Evolutionary conservation across 1,140 invertebrate genomes (phyloP).

Genomic region (Megathymus violae): DNA sequence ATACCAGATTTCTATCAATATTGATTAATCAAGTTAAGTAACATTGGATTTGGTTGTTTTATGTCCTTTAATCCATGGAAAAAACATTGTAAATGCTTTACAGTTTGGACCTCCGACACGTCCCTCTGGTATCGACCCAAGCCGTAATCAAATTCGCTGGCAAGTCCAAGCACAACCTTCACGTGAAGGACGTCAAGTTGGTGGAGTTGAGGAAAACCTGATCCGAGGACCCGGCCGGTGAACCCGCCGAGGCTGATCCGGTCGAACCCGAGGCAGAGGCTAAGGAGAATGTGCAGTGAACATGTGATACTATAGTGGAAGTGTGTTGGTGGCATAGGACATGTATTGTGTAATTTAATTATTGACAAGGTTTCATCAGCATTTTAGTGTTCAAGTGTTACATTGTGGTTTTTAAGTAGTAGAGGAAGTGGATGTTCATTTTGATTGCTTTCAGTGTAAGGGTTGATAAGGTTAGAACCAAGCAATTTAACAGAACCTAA

Average conservation of each 20-base stretch:
- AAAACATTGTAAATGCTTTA: slow-evolving; percentile 12
- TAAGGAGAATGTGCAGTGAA: slow-evolving; percentile 27
- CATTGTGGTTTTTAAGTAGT: too few relatives aligned
- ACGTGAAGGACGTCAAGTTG: slow-evolving; percentile 90
- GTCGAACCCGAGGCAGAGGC: slow-evolving; percentile 11
- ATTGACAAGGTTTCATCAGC: slow-evolving; percentile 16
- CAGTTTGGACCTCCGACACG: slow-evolving; percentile 90
- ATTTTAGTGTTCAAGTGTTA: slow-evolving; percentile 26
- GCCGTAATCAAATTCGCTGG: slow-evolving; percentile 92
- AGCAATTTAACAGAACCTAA: too few relatives aligned
- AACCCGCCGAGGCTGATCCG: slow-evolving; percentile 36
- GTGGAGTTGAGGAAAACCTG: slow-evolving; percentile 85
- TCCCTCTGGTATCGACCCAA: slow-evolving; percentile 89
- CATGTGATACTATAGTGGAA: slow-evolving; percentile 40
- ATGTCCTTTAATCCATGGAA: too few relatives aligned
- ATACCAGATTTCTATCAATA: too few relatives aligned
- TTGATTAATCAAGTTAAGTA: too few relatives aligned
- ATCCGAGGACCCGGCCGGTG: slow-evolving; percentile 49
- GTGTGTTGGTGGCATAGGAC: slow-evolving; percentile 53
- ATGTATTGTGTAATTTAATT: slow-evolving; percentile 24
- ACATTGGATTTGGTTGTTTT: too few relatives aligned
- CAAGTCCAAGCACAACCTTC: slow-evolving; percentile 89
- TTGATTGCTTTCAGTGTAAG: too few relatives aligned
- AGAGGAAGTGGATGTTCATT: too few relatives aligned
- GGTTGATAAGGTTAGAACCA: too few relatives aligned